These are phyloP conservation scores for Lagria hirta DNA, from an alignment of 2,888 invertebrate genomes.

Conservation along the genomic window DNA sequence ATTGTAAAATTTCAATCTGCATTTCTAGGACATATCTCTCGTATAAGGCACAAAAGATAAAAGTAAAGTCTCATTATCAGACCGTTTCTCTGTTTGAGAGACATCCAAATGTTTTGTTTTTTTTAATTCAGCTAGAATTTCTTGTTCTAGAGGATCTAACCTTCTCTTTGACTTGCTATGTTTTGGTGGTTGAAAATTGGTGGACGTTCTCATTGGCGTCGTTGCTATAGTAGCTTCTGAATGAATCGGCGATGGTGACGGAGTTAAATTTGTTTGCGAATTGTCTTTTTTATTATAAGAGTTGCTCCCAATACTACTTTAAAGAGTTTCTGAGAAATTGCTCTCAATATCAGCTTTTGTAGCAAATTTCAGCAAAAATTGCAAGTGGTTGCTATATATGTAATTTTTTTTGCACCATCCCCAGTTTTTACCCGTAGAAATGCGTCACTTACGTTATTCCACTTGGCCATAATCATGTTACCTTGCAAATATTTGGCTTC, in stretches of 20 bases:
- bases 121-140: no score
- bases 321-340: no score
- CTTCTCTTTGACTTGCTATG: no score
- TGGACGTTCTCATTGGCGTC: no score
- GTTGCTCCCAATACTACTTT: no score
- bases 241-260: background rate
- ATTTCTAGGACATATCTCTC: background rate
- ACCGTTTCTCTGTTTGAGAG: background rate
- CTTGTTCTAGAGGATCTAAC: no score
- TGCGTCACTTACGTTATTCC: no score
- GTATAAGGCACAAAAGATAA: background rate
- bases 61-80: no score
- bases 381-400: background rate
- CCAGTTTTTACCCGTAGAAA: background rate
- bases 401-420: background rate
- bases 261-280: background rate
- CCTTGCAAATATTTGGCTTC: slow-evolving; percentile 17
- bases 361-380: background rate
- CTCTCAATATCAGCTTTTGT: no score
- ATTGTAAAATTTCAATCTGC: background rate
- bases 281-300: background rate
- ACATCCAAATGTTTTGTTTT: background rate
- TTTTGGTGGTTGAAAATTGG: no score
- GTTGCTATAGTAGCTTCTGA: no score
- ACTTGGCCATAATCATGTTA: background rate